These are phyloP conservation scores for Hyla sarda DNA, from an alignment of 2,113 vertebrate genomes.

Conservation along the genomic window DNA sequence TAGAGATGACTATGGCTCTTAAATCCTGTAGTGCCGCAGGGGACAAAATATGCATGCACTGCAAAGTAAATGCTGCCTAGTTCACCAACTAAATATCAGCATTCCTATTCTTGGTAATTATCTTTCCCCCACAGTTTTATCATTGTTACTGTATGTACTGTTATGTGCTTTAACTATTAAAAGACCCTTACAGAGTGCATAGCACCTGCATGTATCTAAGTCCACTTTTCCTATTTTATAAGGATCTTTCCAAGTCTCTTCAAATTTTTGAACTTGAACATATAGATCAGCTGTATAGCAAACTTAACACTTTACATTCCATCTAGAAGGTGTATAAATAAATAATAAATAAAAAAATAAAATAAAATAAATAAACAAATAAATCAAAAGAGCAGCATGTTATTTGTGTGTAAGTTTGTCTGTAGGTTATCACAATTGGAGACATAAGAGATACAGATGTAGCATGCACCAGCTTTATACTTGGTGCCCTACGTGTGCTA, in stretches of 20 bases:
- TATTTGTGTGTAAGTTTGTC: not conserved
- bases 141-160: not conserved
- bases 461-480: too few species aligned
- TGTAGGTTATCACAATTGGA: not conserved
- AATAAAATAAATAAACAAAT: too few species aligned
- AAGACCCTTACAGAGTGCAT: not conserved
- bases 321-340: too few species aligned
- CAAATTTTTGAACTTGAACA: not conserved
- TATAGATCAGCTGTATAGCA: not conserved
- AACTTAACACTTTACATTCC: too few species aligned
- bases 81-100: not conserved
- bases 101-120: not conserved
- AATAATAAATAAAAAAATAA: too few species aligned
- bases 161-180: not conserved
- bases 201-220: not conserved
- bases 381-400: not conserved
- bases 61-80: not conserved
- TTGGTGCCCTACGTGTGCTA: too few species aligned
- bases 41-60: not conserved
- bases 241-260: not conserved
- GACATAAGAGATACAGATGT: too few species aligned
- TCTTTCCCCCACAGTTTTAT: not conserved
- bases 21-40: slow-evolving; percentile 1
- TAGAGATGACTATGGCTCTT: slow-evolving; percentile 5
- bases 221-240: too few species aligned